A percentile compares a stretch with the other conserved stretches of the same genome.
Conservation (phyloP, 1,140 invertebrate species). For the Chionoecetes opilio region DNA sequence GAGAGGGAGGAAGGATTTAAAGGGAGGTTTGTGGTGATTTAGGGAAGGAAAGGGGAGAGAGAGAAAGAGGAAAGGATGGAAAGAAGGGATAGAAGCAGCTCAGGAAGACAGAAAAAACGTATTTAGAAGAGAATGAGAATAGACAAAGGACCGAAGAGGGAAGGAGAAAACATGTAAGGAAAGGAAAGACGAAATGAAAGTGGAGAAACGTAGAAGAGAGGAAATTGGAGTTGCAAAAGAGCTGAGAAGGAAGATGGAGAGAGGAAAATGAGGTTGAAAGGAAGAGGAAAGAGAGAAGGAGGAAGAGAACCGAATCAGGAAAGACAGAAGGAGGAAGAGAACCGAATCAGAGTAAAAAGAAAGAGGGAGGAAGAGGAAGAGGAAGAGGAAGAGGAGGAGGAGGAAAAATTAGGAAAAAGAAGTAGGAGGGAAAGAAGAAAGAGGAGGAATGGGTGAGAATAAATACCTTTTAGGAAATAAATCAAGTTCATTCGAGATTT, state of each 20-base stretch:
- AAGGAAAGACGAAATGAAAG: not conserved
- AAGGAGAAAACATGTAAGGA: not conserved
- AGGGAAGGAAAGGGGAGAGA: not conserved
- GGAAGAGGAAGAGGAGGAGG: not conserved
- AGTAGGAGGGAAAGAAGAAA: not conserved
- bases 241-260: no score
- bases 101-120: not conserved
- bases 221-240: not conserved
- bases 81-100: not conserved
- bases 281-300: no score
- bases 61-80: not conserved
- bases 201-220: not conserved
- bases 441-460: not conserved
- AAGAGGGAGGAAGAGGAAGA: not conserved
- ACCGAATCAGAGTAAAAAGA: not conserved
- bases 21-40: no score
- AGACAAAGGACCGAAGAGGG: not conserved
- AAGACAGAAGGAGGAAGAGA: not conserved
- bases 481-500: conserved; percentile 30
- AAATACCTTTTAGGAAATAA: not conserved
- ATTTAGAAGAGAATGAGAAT: not conserved
- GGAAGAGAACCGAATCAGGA: no score
- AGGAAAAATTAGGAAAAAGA: not conserved
- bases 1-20: not conserved
- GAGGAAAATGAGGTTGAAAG: no score